Conservation (phyloP, 2,888 invertebrate genomes). For the Agrochola lota region DNA sequence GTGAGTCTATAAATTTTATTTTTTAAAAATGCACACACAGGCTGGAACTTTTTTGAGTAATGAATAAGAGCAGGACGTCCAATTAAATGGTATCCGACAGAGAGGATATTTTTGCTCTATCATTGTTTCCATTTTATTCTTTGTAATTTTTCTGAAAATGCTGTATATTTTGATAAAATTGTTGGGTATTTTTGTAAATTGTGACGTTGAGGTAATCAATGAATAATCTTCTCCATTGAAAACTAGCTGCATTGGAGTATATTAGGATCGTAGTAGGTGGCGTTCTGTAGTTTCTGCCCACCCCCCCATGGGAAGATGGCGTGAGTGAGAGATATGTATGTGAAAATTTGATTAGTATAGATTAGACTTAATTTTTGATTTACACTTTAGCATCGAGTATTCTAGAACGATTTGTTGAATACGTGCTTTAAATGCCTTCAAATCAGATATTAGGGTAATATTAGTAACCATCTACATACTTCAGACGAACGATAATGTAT, state of each 20-base stretch:
- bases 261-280: no score
- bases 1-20: slow-evolving; percentile 47
- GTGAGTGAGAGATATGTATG: neutral
- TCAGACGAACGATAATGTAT: slow-evolving; percentile 33
- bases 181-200: neutral
- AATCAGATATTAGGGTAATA: slow-evolving; percentile 6
- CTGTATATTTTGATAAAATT: neutral
- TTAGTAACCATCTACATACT: neutral
- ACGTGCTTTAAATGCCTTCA: neutral
- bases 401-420: slow-evolving; percentile 16
- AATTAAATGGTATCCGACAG: slow-evolving; percentile 42
- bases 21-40: slow-evolving; percentile 30
- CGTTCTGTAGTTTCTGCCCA: no score
- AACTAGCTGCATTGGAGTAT: no score
- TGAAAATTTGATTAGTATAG: no score
- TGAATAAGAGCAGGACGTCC: slow-evolving; percentile 24
- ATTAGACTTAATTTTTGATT: neutral
- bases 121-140: slow-evolving; percentile 8
- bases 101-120: slow-evolving; percentile 19
- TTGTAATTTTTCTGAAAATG: neutral
- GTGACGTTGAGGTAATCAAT: neutral
- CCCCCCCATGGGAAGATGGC: no score
- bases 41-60: slow-evolving; percentile 26
- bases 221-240: neutral
- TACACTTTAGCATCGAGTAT: neutral